phyloP scores from a whole-genome alignment of 2,888 invertebrate genomes.

The Lasiommata megera region DNA sequence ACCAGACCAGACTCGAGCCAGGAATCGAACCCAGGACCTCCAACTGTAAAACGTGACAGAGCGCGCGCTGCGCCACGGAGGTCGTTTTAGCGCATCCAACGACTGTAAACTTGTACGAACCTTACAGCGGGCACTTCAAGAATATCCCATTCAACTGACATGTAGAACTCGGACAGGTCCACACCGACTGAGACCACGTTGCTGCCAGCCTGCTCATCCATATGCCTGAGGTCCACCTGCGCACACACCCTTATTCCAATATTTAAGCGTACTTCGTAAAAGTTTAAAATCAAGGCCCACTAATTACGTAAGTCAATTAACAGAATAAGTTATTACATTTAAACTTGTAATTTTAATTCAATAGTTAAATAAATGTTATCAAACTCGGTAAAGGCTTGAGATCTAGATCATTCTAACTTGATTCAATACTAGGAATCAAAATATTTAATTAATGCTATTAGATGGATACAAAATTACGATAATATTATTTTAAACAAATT shows the following conservation, averaged over 20 bases:
- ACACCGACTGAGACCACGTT: constrained; percentile 96
- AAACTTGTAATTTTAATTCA: background rate
- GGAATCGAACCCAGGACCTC: too few relatives aligned
- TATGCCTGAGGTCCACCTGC: constrained; percentile 95
- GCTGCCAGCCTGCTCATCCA: constrained; percentile 94
- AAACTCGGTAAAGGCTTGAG: background rate
- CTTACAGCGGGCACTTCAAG: constrained; percentile 96
- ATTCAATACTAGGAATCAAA: background rate
- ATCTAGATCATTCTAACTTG: background rate
- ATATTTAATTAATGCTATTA: background rate
- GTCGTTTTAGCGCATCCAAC: too few relatives aligned
- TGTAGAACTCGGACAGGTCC: constrained; percentile 98
- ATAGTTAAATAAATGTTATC: background rate
- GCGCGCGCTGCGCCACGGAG: too few relatives aligned
- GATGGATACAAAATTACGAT: background rate
- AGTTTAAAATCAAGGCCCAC: background rate
- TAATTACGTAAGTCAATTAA: background rate
- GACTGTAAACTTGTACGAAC: constrained; percentile 67
- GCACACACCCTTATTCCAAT: constrained; percentile 43
- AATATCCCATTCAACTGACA: constrained; percentile 99
- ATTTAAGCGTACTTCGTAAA: constrained; percentile 29
- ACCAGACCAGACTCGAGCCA: too few relatives aligned
- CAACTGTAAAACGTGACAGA: too few relatives aligned
- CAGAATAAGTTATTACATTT: too few relatives aligned
- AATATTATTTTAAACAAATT: background rate